A percentile compares a stretch with the other conserved stretches of the same genome.
Conservation (phyloP, 2,797 vertebrate genomes). For the Hypotaenidia philippensis region DNA sequence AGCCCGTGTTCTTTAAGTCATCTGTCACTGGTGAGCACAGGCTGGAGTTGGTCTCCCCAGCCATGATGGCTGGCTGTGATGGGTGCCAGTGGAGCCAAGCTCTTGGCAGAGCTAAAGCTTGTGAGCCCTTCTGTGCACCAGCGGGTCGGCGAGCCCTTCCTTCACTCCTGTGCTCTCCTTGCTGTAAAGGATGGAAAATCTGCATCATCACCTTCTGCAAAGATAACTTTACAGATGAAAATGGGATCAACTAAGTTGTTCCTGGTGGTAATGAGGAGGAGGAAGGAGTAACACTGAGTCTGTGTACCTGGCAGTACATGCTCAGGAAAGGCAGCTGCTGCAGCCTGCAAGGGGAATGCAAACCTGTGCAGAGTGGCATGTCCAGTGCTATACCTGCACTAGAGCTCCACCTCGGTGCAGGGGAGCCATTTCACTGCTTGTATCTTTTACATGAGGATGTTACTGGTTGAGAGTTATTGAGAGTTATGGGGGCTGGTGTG, state of each 20-base stretch:
- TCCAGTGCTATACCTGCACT: accelerated
- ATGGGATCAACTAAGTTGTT: accelerated
- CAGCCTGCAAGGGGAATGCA: accelerated
- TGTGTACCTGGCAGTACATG: accelerated
- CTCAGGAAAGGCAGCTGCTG: neutral
- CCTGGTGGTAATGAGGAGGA: neutral
- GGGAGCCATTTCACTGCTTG: neutral
- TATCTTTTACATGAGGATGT: neutral
- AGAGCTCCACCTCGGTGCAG: neutral
- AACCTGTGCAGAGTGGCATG: accelerated
- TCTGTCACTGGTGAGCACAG: neutral
- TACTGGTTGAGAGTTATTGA: neutral
- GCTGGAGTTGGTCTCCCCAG: neutral
- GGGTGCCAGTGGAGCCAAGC: neutral
- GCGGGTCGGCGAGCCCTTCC: neutral
- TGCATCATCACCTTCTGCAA: neutral
- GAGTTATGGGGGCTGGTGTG: neutral
- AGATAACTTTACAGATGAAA: neutral
- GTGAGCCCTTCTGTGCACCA: no score
- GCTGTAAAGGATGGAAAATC: neutral
- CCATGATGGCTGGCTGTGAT: accelerated
- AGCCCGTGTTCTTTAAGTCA: neutral
- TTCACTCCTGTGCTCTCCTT: neutral
- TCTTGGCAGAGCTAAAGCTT: no score
- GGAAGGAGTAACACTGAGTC: accelerated